Percentiles rank a stretch among this genome's conserved stretches.
These are phyloP conservation scores for Lepidocolaptes lacrymiger DNA, from an alignment of 2,797 vertebrate species.

Conservation along the genomic window DNA sequence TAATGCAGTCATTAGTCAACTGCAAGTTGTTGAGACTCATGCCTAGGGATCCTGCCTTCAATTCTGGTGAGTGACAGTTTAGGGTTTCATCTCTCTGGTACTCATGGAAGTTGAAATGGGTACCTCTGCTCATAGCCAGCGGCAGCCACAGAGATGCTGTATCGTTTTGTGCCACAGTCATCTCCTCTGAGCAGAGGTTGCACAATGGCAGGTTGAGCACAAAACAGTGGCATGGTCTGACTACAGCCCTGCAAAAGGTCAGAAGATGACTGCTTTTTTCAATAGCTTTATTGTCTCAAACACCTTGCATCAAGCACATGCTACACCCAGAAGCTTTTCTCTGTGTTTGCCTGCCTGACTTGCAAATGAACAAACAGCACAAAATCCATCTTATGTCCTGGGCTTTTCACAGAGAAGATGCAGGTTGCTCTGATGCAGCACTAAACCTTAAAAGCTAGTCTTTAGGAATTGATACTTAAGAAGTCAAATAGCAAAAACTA, in stretches of 20 bases:
- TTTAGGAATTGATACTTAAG: not conserved
- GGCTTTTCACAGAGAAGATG: not conserved
- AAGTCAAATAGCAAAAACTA: not conserved
- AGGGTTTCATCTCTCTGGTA: not conserved
- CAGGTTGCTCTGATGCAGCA: not conserved
- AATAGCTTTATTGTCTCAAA: not conserved
- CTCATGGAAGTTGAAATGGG: not conserved
- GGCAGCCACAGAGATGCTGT: fast-evolving
- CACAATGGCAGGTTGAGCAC: not conserved
- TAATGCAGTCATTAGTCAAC: not conserved
- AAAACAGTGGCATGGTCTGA: not conserved
- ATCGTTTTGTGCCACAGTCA: not conserved
- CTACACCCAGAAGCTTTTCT: not conserved
- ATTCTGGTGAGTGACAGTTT: not conserved
- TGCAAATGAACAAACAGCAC: not conserved
- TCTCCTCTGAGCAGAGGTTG: not conserved
- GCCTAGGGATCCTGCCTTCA: not conserved
- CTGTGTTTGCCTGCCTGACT: not conserved
- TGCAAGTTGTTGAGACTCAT: not conserved
- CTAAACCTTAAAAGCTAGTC: not conserved
- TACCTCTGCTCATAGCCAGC: fast-evolving
- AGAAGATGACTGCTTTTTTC: not conserved
- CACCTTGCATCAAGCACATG: not conserved
- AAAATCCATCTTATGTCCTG: not conserved
- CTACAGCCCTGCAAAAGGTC: not conserved